These are phyloP conservation scores for Machimus atricapillus DNA, from an alignment of 2,888 invertebrate species.

Conservation along the genomic window DNA sequence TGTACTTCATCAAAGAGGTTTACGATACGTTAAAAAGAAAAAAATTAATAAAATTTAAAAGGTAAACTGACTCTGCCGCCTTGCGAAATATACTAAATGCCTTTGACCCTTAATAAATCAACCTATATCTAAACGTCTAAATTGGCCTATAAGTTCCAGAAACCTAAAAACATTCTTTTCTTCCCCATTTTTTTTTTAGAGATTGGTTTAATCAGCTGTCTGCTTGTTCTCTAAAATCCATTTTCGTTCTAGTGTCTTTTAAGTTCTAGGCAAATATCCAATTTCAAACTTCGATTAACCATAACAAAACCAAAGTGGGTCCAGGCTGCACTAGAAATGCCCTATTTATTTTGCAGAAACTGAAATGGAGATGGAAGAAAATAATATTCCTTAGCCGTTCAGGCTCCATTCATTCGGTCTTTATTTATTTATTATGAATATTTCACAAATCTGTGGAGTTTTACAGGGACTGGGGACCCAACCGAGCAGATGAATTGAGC, in stretches of 20 bases:
- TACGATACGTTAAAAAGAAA: no score
- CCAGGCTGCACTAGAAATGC: background rate
- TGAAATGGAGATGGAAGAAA: background rate
- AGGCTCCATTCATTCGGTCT: background rate
- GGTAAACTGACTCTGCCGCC: no score
- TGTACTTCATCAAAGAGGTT: no score
- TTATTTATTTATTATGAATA: background rate
- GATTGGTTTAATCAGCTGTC: background rate
- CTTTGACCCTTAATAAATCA: no score
- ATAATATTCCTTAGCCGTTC: background rate
- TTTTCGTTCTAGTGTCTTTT: background rate
- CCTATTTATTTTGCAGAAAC: background rate
- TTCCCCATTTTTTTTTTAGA: background rate
- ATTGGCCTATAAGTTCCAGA: no score
- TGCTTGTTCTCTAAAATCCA: background rate
- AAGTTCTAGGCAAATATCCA: background rate
- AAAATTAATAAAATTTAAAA: no score
- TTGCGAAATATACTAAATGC: no score
- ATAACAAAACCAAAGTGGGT: background rate
- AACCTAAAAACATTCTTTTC: no score
- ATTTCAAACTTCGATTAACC: background rate
- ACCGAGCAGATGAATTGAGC: background rate
- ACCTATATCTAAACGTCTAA: no score
- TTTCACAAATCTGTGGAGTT: background rate
- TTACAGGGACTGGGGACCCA: background rate